These are phyloP conservation scores for Edolisoma coerulescens DNA, from an alignment of 2,113 vertebrate genomes.

Conservation along the genomic window DNA sequence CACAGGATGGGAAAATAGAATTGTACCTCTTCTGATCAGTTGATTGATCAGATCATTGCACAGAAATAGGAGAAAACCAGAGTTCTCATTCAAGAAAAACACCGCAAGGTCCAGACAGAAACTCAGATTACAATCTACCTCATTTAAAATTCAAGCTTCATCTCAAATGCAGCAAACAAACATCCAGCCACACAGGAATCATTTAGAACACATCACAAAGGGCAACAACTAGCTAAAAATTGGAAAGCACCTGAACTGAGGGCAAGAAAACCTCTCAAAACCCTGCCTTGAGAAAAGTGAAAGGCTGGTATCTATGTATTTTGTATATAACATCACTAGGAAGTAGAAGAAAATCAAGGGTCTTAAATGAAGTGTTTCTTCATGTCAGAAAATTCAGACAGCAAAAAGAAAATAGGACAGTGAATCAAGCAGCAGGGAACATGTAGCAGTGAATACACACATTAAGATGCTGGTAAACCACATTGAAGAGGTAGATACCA, in stretches of 20 bases:
- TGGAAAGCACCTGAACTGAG: not conserved
- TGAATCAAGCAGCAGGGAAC: constrained; percentile 7
- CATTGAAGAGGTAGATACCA: not conserved
- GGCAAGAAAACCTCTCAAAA: not conserved
- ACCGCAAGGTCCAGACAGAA: not conserved
- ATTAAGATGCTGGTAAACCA: not conserved
- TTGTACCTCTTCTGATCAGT: not conserved
- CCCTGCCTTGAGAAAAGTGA: not conserved
- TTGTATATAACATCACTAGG: not conserved
- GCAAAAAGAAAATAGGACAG: not conserved
- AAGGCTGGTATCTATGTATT: not conserved
- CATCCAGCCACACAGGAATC: not conserved
- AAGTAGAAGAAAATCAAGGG: not conserved
- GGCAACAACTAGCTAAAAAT: not conserved
- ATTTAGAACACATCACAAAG: not conserved
- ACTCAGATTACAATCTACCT: constrained; percentile 14
- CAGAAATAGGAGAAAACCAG: not conserved
- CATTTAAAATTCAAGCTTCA: constrained; percentile 7
- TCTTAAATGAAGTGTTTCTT: not conserved
- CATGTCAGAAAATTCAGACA: not conserved
- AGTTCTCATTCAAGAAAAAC: not conserved
- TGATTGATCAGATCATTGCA: not conserved
- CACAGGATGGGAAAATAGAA: not conserved
- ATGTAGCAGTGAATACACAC: not conserved
- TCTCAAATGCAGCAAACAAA: constrained; percentile 18